Percentiles rank a stretch among this genome's conserved stretches.
Evolutionary conservation across 2,113 vertebrate species (phyloP).

Genomic region (Cacatua alba): DNA sequence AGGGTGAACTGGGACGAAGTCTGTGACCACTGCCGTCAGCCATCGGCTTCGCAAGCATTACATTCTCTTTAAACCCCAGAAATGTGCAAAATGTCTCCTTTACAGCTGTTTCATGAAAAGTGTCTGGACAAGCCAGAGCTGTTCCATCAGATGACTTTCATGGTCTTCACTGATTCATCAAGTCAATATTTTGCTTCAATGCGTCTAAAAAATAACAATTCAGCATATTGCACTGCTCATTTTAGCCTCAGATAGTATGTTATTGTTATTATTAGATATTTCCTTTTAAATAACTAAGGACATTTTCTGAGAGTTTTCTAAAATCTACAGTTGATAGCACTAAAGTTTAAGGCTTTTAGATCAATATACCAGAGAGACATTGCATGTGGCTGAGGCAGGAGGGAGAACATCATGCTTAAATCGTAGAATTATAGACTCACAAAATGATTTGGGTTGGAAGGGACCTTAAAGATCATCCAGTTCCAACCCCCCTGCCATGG

Average conservation of each 20-base stretch:
- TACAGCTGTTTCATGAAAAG: background rate
- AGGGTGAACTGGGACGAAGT: background rate
- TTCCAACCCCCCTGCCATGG: background rate
- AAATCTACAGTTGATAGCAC: background rate
- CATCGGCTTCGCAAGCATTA: background rate
- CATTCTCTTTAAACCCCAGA: background rate
- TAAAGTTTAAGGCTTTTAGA: background rate
- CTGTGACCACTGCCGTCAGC: background rate
- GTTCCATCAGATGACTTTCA: background rate
- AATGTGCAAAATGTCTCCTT: background rate
- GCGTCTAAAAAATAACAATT: background rate
- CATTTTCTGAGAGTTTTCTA: background rate
- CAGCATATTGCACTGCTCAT: background rate
- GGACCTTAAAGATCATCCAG: background rate
- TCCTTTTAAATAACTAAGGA: background rate
- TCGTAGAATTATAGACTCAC: background rate
- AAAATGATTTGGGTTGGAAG: background rate
- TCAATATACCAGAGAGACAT: background rate
- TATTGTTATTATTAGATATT: background rate
- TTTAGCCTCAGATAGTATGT: background rate
- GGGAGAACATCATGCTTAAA: background rate
- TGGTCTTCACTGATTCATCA: background rate
- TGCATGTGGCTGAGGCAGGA: background rate
- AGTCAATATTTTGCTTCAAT: background rate
- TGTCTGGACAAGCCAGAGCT: background rate